Evolutionary conservation across 2,797 vertebrate genomes (phyloP), one percentile per base, ranked within the genome.

Genomic region (Trematomus bernacchii): DNA sequence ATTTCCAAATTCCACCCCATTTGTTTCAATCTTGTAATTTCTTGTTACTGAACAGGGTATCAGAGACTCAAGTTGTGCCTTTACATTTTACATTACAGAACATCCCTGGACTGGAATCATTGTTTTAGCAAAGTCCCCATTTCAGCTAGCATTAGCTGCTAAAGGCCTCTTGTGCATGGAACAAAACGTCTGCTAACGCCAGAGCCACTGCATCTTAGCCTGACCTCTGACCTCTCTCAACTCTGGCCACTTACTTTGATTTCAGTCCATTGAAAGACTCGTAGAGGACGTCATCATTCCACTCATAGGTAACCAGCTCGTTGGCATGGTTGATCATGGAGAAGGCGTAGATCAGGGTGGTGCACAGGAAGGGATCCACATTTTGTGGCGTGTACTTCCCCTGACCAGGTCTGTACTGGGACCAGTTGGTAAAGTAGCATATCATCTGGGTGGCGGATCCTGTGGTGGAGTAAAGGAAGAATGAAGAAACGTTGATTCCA

Each of bases 351-450:
- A 96, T 89, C 72, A 97, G 82, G 73, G 93, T 92, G n/a, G 95
- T 97, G 73, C 96, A 96, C 37, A 97, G 91, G 82, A 92, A 83
- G 27, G 96, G 95, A 54, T 96, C 94, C 65, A 96, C 90, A 47
- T 95, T 85, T 6, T 67, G 80, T 6, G 95, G 95, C 66, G 88
- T 14, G 65, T 90, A 87, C 3, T 89, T 94, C 48, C 91, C 94
- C 3, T 80, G 71, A 5, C 69, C 74, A 1, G 91, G 90, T 46
- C 95, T 90, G 60, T 86, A 93, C 71, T 91, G 92, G 46, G 95
- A 94, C 95, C 95, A 95, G 76, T 91, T 95, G 67, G 93, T 93
- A 76, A 96, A 96, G 85, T 96, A 96, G 63, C 96, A 97, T 57
- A 92, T 89, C 88, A 96, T 89, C 66, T 92, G 90, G 27, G n/a